Conservation (phyloP, 2,888 invertebrate species). For the Drosophila nigricruria region DNA sequence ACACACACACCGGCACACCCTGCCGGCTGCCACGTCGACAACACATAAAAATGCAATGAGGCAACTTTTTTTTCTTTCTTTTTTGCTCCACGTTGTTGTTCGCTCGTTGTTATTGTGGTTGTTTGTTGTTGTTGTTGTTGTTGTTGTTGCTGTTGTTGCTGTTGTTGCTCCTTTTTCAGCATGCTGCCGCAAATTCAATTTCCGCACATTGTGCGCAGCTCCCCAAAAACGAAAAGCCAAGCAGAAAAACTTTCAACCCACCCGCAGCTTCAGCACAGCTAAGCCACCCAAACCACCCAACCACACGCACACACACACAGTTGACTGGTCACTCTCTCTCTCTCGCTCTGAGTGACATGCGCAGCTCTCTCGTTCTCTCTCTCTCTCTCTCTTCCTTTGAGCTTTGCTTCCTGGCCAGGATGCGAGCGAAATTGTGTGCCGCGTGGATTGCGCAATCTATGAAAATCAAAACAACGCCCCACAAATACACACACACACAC, state of each 20-base stretch:
- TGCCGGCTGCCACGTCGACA: constrained; percentile 55
- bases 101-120: constrained; percentile 22
- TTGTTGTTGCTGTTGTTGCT: constrained; percentile 3
- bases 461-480: constrained; percentile 79
- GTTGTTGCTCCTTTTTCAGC: constrained; percentile 31
- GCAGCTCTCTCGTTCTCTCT: constrained; percentile 1
- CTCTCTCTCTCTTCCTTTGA: constrained; percentile 3
- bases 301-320: constrained; percentile 4
- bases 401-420: constrained; percentile 49
- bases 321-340: not conserved
- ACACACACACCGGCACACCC: constrained; percentile 25
- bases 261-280: constrained; percentile 11
- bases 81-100: constrained; percentile 19
- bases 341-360: not conserved
- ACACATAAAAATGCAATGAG: constrained; percentile 75
- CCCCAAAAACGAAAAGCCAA: constrained; percentile 38
- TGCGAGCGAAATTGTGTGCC: constrained; percentile 40
- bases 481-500: constrained; percentile 61
- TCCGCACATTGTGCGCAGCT: constrained; percentile 80
- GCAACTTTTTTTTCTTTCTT: constrained; percentile 38
- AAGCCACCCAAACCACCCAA: constrained; percentile 10
- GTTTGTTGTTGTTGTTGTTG: constrained; percentile 16
- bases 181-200: constrained; percentile 77
- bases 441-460: constrained; percentile 76
- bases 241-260: constrained; percentile 9